These are phyloP conservation scores for Crypturellus tataupa DNA, from an alignment of 2,797 vertebrate genomes.

Conservation along the genomic window DNA sequence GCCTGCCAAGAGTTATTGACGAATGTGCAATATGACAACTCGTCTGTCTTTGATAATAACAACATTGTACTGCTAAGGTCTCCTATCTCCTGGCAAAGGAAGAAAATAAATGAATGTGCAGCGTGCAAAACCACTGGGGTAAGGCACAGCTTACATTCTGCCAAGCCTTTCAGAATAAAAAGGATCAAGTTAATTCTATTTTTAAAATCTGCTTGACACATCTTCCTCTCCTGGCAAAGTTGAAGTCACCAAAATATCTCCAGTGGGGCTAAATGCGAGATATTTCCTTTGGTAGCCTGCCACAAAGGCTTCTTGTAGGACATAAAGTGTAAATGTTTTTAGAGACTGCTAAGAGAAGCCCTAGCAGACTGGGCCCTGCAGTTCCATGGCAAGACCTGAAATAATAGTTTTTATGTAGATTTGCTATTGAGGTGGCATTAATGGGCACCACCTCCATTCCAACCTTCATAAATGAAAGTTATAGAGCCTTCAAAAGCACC, in stretches of 20 bases:
- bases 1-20: slow-evolving; percentile 18
- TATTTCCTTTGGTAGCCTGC: slow-evolving; percentile 36
- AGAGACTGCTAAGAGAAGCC: slow-evolving; percentile 68
- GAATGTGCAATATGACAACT: neutral
- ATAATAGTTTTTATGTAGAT: slow-evolving; percentile 70
- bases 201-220: neutral
- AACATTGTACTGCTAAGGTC: neutral
- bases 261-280: slow-evolving; percentile 55
- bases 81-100: neutral
- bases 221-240: slow-evolving; percentile 32
- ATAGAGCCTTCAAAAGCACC: neutral
- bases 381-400: slow-evolving; percentile 50
- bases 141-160: neutral
- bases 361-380: slow-evolving; percentile 61
- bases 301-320: slow-evolving; percentile 56
- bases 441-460: slow-evolving; percentile 30
- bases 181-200: neutral
- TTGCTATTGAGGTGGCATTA: neutral
- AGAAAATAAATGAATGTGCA: neutral
- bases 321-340: slow-evolving; percentile 65
- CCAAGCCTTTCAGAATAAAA: neutral
- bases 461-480: slow-evolving; percentile 21
- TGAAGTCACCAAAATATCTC: slow-evolving; percentile 43
- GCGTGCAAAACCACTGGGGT: neutral
- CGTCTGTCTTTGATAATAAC: neutral